Base-by-base conservation (phyloP, 2,888 invertebrate genomes). In the Caenorhabditis plicata region DNA sequence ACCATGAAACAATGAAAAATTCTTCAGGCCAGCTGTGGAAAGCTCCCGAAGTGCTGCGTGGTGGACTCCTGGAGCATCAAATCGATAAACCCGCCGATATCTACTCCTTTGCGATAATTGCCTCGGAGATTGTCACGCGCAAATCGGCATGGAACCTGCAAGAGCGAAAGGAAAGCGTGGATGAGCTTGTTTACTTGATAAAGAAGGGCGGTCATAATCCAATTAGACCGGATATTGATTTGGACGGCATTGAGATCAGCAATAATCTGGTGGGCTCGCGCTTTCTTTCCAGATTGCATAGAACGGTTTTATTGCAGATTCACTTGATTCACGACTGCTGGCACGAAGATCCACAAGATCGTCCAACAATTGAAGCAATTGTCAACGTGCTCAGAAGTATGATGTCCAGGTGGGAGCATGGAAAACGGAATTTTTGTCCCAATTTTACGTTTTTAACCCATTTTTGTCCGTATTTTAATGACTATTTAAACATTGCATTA, bases 21-120 rank as follows among this genome's bases (percentile, higher is more conserved):
- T n/a, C n/a, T n/a, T n/a, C n/a, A n/a, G n/a, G n/a, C 20, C 55
- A 62, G 33, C 42, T 77, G 15, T 77, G 78, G 78, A 62, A 55
- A 33, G 73, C 77, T 1, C 77, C 77, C 4, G 77, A 77, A 53
- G 61, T 71, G 19, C 57, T 74, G 15, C 52, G 75, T 1, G 55
- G 54, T 8, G 58, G 57, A 26, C 20, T 52, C 11, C 19, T 52
- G 1, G 63, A 63, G 8, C 46, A 56, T 33, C 52, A 56, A 15
- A 65, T 68, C 8, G 70, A 70, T 2, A 56, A 63, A 51, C 50
- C 71, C 17, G 77, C 73, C 9, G 77, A 77, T 46, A 60, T 78
- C 19, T 77, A 73, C 54, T 71, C 73, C 13, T 73, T 77, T 50
- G 73, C 73, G 11, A 73, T 77, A 15, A 70, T 78, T 29, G 64